These are phyloP conservation scores for Ophonus ardosiacus DNA, from an alignment of 2,888 invertebrate genomes.

Conservation along the genomic window DNA sequence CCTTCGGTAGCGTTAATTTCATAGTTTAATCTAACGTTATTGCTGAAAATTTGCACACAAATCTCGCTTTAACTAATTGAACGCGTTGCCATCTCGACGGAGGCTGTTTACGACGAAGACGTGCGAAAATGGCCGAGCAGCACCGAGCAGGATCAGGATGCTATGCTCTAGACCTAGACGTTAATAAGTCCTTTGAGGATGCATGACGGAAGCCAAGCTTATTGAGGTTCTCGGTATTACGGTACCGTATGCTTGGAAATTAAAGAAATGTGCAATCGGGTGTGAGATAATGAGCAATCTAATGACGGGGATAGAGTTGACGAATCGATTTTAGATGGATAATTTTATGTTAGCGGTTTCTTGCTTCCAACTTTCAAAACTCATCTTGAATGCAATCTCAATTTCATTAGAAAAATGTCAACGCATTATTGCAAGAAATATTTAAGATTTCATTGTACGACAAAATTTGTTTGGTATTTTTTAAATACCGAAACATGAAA, in stretches of 20 bases:
- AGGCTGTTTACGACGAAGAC: constrained; percentile 10
- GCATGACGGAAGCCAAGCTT: constrained; percentile 23
- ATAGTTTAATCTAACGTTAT: constrained; percentile 60
- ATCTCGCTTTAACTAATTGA: constrained; percentile 61
- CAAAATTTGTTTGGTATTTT: no score
- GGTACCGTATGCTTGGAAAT: not conserved
- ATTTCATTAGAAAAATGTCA: no score
- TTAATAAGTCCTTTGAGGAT: constrained; percentile 54
- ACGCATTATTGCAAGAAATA: no score
- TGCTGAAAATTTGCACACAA: constrained; percentile 60
- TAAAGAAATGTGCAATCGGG: constrained; percentile 44
- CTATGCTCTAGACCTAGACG: constrained; percentile 12
- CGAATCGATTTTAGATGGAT: constrained; percentile 26
- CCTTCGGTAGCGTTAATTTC: constrained; percentile 53
- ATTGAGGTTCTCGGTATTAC: constrained; percentile 17
- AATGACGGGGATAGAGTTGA: constrained; percentile 18
- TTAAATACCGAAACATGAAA: no score
- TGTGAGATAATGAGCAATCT: constrained; percentile 40
- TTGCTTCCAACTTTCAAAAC: not conserved
- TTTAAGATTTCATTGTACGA: no score
- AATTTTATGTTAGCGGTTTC: not conserved
- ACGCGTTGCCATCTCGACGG: constrained; percentile 26
- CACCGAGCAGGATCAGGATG: not conserved
- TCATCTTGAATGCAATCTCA: no score
- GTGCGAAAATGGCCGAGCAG: constrained; percentile 17